phyloP scores from a whole-genome alignment of 2,113 vertebrate species.

The Diadophis punctatus region DNA sequence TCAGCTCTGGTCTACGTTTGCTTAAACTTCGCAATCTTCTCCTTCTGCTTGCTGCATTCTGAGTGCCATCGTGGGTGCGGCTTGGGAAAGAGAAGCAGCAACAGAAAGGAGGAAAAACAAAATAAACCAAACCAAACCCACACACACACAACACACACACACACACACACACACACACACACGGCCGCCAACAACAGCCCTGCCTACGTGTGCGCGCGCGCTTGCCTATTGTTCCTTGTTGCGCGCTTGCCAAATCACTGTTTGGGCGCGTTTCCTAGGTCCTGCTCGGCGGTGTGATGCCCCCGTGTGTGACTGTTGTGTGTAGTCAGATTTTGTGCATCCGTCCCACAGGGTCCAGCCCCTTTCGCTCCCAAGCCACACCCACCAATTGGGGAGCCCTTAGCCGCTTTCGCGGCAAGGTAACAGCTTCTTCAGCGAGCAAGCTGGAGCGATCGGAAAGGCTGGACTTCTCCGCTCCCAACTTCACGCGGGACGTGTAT shows the following conservation, averaged over 20 bases:
- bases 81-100: background rate
- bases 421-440: background rate
- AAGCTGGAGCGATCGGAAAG: background rate
- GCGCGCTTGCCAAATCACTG: background rate
- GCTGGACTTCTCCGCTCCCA: background rate
- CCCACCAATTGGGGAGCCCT: background rate
- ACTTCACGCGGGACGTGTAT: background rate
- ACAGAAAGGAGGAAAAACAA: background rate
- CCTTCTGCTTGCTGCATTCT: background rate
- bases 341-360: background rate
- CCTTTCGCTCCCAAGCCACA: background rate
- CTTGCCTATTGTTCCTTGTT: slow-evolving; percentile 4
- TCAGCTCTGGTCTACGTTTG: background rate
- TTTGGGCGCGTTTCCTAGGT: background rate
- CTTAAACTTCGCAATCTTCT: background rate
- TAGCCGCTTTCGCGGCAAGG: background rate
- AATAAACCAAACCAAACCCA: background rate
- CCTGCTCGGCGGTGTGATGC: background rate
- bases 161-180: background rate
- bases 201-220: background rate
- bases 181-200: background rate
- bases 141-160: no score
- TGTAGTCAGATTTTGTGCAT: background rate
- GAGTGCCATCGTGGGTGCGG: background rate
- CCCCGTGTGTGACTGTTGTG: background rate